These are phyloP conservation scores for Poecilus cupreus DNA, from an alignment of 2,888 invertebrate species.

Conservation along the genomic window DNA sequence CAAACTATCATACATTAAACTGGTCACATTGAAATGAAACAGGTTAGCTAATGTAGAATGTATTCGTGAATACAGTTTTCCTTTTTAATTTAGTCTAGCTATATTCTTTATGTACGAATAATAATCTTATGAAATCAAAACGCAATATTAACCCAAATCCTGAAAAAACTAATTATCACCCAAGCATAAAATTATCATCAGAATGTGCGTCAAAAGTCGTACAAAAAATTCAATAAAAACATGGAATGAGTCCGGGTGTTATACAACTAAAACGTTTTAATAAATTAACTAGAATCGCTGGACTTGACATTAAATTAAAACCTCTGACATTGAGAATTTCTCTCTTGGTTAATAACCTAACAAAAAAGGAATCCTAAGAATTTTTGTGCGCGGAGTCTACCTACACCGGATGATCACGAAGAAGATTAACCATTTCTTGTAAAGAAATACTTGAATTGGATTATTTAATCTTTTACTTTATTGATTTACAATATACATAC, in stretches of 20 bases:
- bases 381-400: not conserved
- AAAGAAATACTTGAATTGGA: no score
- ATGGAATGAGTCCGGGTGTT: not conserved
- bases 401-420: no score
- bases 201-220: not conserved
- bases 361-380: not conserved
- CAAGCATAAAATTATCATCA: not conserved
- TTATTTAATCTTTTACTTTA: no score
- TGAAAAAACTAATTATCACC: not conserved
- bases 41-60: no score
- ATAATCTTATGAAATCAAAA: not conserved
- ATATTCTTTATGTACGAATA: no score
- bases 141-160: not conserved
- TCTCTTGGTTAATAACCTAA: not conserved
- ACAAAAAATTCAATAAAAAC: not conserved
- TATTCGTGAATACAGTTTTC: no score
- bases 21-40: no score
- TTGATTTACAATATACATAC: no score
- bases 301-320: not conserved
- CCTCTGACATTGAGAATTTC: not conserved
- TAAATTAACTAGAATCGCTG: not conserved
- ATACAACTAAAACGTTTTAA: not conserved
- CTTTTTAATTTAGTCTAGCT: no score
- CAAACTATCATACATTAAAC: no score
- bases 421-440: no score